Base-by-base conservation (phyloP, 92 coral and sea anemone genomes). In the Galaxea fascicularis region DNA sequence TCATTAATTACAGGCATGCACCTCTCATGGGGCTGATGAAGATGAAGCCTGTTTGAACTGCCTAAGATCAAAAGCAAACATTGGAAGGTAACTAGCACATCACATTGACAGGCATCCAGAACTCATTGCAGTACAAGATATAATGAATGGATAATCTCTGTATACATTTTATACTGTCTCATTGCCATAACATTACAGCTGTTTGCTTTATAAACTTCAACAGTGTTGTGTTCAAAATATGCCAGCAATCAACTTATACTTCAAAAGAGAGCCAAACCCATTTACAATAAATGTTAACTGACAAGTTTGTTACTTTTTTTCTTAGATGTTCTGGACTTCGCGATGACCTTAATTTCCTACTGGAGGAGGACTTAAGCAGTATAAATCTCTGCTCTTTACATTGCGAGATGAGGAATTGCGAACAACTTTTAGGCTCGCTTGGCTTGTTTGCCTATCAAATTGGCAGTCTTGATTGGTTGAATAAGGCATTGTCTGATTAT, bases 21-120 rank as follows among this genome's bases (percentile, higher is more conserved):
- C 74, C 7, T 77, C 53, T 15, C 88, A 83, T 89, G 92, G 92
- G 10, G 81, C 77, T 10, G 92, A 71, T 24, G 27, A 80, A 4
- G 92, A 89, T 41, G 73, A 89, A 8, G 47, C 92, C 21, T 89
- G 88, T 72, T 8, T 89, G 30, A 60, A 83, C 74, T 89, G 89
- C 41, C 6, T 35, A 35, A 35, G 41, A 6, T 35, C 41, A 35
- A 35, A 35, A 35, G 41, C 41, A 2, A 69, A 85, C 28, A 75
- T 71, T 31, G 71, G 81, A 62, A 58, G 77, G 88, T n/a, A n/a
- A n/a, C n/a, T n/a, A n/a, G n/a, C n/a, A n/a, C n/a, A n/a, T n/a
- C n/a, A n/a, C n/a, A n/a, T n/a, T n/a, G n/a, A n/a, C n/a, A n/a
- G n/a, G n/a, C n/a, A n/a, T n/a, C n/a, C n/a, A n/a, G n/a, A n/a